Evolutionary conservation across 2,888 invertebrate genomes (phyloP), one percentile per base, ranked within the genome.

Genomic region (Heliconius cydno): DNA sequence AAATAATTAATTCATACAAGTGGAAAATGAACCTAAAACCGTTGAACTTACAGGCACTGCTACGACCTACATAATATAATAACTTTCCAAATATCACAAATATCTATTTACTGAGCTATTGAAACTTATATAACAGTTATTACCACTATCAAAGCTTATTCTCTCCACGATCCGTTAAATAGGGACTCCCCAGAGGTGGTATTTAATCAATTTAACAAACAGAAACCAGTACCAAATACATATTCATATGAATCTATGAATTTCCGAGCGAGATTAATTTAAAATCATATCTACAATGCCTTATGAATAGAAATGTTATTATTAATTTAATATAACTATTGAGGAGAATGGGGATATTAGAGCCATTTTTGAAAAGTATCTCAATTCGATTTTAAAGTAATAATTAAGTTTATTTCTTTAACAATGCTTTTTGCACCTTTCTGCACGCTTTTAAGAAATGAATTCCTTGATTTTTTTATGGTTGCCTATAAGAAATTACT

Each of bases 161-260:
- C 73, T 60, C n/a, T 34, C 34, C n/a, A 25, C 52, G 30, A 22
- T 68, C 30, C 78, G 28, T 25, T 28, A 65, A 46, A 66, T 46
- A 41, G 25, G 68, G n/a, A 30, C 75, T 75, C 75, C 65, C 41
- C 9, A 46, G 66, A 57, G 65, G 78, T 78, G 41, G 70, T 65
- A 76, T 76, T 72, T 60, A 80, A 78, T 76, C 76, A 76, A 78
- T 78, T 78, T 75, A 60, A 71, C 75, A 75, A 76, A 66, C 76
- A 76, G 78, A 72, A 46, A 70, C 71, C 57, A 57, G 28, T 60
- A 76, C 65, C 30, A 4, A 66, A 66, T 80, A 65, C 78, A 80
- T 80, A 80, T 78, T 80, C 80, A 80, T 80, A 71, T 65, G 71
- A 41, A 30, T 41, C n/a, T 66, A 75, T 78, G 78, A 80, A 80